Evolutionary conservation across 1,140 invertebrate species (phyloP).

Genomic region (Orchesella cincta): DNA sequence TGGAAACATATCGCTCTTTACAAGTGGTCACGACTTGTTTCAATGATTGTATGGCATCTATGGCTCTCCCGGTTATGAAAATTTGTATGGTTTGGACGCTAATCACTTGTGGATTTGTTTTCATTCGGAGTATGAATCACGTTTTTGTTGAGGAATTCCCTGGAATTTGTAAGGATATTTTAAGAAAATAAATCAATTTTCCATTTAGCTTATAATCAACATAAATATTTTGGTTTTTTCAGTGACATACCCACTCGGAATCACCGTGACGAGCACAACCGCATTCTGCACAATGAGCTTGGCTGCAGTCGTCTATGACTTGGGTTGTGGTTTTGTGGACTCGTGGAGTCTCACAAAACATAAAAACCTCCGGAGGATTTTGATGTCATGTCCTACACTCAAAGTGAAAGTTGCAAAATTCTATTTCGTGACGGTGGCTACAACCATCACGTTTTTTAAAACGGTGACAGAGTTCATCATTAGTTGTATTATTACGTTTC

Average conservation of each 20-base stretch:
- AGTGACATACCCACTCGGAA: no score
- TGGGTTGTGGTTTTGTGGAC: slow-evolving; percentile 19
- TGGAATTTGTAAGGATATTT: background rate
- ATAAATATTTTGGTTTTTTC: no score
- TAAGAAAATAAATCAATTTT: background rate
- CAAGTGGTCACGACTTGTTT: background rate
- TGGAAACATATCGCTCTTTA: background rate
- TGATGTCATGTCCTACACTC: slow-evolving; percentile 13
- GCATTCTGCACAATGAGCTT: no score
- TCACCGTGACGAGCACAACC: no score
- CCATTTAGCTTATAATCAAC: no score
- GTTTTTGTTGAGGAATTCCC: slow-evolving; percentile 31
- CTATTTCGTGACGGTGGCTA: slow-evolving; percentile 30
- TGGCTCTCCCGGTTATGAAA: background rate
- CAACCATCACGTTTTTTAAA: slow-evolving; percentile 37
- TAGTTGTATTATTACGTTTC: no score
- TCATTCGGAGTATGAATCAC: slow-evolving; percentile 25
- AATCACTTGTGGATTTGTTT: slow-evolving; percentile 24
- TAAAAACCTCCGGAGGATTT: slow-evolving; percentile 8
- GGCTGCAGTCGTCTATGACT: slow-evolving; percentile 29
- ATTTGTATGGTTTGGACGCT: background rate
- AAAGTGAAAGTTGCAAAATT: slow-evolving; percentile 23
- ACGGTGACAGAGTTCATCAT: no score
- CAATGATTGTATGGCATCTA: background rate
- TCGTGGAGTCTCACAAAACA: slow-evolving; percentile 33